Evolutionary conservation across 2,797 vertebrate genomes (phyloP).

Genomic region (Hemitrygon akajei): DNA sequence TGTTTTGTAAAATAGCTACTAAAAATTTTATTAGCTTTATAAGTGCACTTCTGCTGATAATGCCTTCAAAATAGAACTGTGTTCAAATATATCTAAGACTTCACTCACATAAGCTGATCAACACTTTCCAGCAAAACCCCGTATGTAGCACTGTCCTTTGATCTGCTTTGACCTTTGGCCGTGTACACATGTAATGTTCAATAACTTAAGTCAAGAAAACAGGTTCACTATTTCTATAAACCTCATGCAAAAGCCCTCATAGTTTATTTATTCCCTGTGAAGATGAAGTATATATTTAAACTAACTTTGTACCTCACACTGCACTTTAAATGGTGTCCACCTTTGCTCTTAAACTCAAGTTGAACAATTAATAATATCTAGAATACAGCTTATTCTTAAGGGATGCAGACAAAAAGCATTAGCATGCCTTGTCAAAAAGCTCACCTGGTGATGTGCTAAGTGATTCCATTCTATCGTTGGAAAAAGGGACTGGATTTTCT

Average conservation of each 20-base stretch:
- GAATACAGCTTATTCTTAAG: not conserved
- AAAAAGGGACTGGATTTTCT: not conserved
- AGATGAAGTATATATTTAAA: not conserved
- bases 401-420: not conserved
- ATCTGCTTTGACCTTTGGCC: not conserved
- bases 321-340: not conserved
- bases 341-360: not conserved
- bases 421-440: not conserved
- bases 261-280: not conserved
- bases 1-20: not conserved
- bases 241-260: not conserved
- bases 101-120: constrained; percentile 18
- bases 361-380: not conserved
- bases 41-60: not conserved
- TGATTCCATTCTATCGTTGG: not conserved
- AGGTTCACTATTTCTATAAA: not conserved
- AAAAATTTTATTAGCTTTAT: not conserved
- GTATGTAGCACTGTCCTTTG: not conserved
- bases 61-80: not conserved
- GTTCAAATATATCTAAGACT: not conserved
- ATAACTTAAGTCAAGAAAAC: not conserved
- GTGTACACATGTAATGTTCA: not conserved
- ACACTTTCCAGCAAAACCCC: not conserved
- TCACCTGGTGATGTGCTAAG: not conserved
- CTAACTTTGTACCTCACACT: not conserved